Percentiles rank a stretch among this genome's conserved stretches.
These are phyloP conservation scores for Leptinotarsa undecemlineata DNA, from an alignment of 1,140 invertebrate species.

Conservation along the genomic window DNA sequence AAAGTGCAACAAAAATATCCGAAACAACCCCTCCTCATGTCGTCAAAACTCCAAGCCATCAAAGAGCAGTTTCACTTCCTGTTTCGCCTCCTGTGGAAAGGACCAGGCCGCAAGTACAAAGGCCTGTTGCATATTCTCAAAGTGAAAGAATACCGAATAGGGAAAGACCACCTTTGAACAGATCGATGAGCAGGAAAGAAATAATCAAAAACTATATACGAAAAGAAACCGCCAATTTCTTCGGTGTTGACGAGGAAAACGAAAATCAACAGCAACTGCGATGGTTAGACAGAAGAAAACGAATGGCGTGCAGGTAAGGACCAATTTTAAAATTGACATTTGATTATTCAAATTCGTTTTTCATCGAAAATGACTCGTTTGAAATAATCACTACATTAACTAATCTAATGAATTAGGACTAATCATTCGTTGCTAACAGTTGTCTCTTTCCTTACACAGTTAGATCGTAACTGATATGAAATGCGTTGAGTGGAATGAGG, in stretches of 20 bases:
- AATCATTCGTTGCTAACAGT: too few relatives aligned
- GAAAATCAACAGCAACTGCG: conserved; percentile 70
- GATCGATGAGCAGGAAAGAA: conserved; percentile 55
- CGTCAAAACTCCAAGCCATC: conserved; percentile 26
- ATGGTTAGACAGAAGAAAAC: conserved; percentile 74
- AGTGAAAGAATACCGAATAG: conserved; percentile 50
- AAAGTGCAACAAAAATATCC: conserved; percentile 19
- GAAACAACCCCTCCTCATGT: conserved; percentile 33
- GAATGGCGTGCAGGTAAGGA: conserved; percentile 69
- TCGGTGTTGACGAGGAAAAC: conserved; percentile 75
- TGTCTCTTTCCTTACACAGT: too few relatives aligned
- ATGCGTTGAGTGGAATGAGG: too few relatives aligned
- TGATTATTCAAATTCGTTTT: too few relatives aligned
- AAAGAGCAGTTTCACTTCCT: conserved; percentile 55
- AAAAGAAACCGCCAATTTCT: conserved; percentile 76
- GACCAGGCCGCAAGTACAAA: conserved; percentile 51
- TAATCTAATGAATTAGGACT: too few relatives aligned
- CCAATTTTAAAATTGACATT: too few relatives aligned
- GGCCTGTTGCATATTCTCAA: conserved; percentile 45
- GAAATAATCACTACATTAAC: too few relatives aligned
- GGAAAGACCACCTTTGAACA: conserved; percentile 50
- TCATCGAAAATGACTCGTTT: too few relatives aligned
- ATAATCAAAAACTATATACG: conserved; percentile 68
- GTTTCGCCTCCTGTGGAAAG: conserved; percentile 50
- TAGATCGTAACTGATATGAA: too few relatives aligned